These are phyloP conservation scores for Cydia amplana DNA, from an alignment of 1,140 invertebrate genomes.

Conservation along the genomic window DNA sequence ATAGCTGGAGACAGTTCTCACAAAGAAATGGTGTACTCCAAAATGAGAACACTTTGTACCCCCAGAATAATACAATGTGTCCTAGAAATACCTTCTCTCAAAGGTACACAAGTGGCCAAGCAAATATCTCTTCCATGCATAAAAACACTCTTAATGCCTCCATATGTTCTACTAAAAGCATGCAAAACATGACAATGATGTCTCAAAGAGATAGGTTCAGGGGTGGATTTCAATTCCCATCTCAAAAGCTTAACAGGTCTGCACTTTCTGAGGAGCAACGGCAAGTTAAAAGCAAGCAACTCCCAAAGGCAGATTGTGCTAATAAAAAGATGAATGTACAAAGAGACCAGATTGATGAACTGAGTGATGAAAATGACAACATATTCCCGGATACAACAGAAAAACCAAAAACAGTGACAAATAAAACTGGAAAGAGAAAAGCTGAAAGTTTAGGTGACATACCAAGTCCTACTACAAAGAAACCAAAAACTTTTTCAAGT, in stretches of 20 bases:
- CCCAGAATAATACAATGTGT: neutral
- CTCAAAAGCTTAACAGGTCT: conserved; percentile 63
- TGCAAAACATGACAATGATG: conserved; percentile 33
- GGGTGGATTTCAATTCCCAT: conserved; percentile 59
- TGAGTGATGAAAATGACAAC: conserved; percentile 17
- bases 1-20: neutral
- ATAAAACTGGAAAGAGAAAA: conserved; percentile 17
- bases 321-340: conserved; percentile 6
- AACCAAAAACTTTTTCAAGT: conserved; percentile 39
- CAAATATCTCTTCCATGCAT: neutral
- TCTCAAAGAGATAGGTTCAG: conserved; percentile 56
- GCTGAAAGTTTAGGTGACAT: conserved; percentile 34
- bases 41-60: neutral
- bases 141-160: conserved; percentile 25
- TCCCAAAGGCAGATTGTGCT: neutral
- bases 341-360: neutral
- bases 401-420: neutral
- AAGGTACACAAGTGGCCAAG: neutral
- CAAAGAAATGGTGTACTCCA: neutral
- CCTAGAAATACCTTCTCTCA: conserved; percentile 21
- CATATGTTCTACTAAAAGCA: neutral
- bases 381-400: conserved; percentile 15
- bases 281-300: neutral
- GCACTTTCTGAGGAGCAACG: conserved; percentile 2
- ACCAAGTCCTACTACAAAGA: conserved; percentile 41